Base-by-base conservation (phyloP, 92 coral and sea anemone genomes). In the Metridium senile region DNA sequence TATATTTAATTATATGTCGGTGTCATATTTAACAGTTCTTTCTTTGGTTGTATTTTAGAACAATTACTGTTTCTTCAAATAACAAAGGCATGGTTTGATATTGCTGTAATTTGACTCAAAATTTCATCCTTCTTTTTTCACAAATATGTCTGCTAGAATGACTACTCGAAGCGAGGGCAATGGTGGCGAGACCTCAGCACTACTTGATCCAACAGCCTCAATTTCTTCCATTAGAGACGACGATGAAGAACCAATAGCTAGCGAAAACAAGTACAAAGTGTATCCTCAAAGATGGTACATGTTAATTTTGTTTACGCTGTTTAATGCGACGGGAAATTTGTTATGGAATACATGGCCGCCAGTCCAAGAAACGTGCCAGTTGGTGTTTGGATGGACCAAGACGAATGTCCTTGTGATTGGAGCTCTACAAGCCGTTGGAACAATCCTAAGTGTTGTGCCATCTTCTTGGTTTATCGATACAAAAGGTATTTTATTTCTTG, bases 331-430 rank as follows among this genome's bases (percentile, higher is more conserved):
- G 22, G 91, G 88, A 52, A 90, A 91, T 63, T 79, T 95, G 33
- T 82, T 95, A 46, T 95, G 94, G 94, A 95, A 95, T 62, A 95
- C 99, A 6, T 95, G 99, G 99, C 97, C 97, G 0, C 97, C 99
- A 0, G 91, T 95, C 30, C 99, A 95, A 73, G 97, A 88, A 46
- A 92, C 99, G 0, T 93, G 97, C 52, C 94, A 93, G 78, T 85
- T 93, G 57, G 99, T 95, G 0, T 78, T 92, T 28, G 82, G 93
- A 23, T 95, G 99, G 99, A 86, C 84, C 10, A 82, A 87, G 62
- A 87, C 78, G 23, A 89, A 92, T 56, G 92, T 95, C 54, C 82
- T 89, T 79, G 88, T 92, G 11, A 92, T 95, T 72, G 97, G 97
- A 11, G 99, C 99, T 25, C 78, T 93, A 29, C 97, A 93, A 71